A percentile compares a stretch with the other conserved stretches of the same genome.
These are phyloP conservation scores for Dasypogon diadema DNA, from an alignment of 2,888 invertebrate species.

Conservation along the genomic window DNA sequence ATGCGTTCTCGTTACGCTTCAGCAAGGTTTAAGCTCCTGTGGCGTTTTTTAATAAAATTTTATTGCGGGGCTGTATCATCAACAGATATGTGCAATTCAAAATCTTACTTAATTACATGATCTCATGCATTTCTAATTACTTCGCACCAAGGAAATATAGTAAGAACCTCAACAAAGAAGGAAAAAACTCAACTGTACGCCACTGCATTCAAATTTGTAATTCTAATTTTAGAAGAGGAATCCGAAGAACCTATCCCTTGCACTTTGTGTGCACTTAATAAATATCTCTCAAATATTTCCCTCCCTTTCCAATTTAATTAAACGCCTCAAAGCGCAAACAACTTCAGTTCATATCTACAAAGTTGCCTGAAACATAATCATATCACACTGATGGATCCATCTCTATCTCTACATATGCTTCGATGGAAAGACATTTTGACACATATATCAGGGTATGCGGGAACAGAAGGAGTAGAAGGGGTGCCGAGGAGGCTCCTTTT, in stretches of 20 bases:
- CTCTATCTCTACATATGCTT: background rate
- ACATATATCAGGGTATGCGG: background rate
- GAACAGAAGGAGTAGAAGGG: background rate
- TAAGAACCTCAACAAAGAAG: no score
- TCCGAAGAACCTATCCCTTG: background rate
- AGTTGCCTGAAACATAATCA: conserved; percentile 14
- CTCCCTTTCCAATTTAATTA: conserved; percentile 25
- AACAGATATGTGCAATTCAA: no score
- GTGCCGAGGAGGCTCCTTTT: background rate
- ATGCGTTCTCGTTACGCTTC: no score
- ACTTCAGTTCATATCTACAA: background rate
- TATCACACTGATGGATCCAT: conserved; percentile 23
- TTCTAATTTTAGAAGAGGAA: background rate
- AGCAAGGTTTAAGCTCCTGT: no score
- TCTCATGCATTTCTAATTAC: no score
- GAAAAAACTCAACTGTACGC: no score
- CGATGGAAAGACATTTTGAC: conserved; percentile 40
- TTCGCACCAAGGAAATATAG: no score
- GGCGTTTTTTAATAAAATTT: no score
- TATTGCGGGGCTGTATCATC: no score
- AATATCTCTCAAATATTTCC: background rate
- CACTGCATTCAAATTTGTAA: background rate
- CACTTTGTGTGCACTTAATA: background rate
- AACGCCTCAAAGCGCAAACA: conserved; percentile 28
- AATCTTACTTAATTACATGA: no score